Evolutionary conservation across 2,888 invertebrate genomes (phyloP).

Genomic region (Invenusta paracnida): DNA sequence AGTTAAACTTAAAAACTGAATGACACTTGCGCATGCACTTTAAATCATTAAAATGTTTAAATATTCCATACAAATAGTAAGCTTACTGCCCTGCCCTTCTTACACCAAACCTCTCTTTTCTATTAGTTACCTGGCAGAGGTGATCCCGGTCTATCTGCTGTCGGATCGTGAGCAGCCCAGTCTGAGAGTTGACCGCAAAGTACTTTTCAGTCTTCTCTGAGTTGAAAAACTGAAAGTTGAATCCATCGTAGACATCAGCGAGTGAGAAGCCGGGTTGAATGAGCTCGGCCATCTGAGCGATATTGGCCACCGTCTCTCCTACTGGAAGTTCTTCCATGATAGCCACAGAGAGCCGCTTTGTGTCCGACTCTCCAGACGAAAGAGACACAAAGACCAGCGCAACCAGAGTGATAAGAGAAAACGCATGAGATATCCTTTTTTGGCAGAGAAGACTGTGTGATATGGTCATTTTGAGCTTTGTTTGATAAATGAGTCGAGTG

Average conservation of each 20-base stretch:
- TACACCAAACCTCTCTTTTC: too few relatives aligned
- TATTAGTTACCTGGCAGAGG: background rate
- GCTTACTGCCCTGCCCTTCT: too few relatives aligned
- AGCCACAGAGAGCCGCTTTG: background rate
- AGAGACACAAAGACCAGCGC: too few relatives aligned
- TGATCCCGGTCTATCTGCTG: background rate
- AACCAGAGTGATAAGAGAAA: too few relatives aligned
- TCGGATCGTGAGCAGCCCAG: conserved; percentile 12
- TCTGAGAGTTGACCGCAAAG: background rate
- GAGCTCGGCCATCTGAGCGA: background rate
- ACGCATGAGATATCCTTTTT: too few relatives aligned
- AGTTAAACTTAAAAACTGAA: too few relatives aligned
- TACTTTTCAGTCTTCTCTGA: conserved; percentile 6
- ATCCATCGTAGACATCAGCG: background rate
- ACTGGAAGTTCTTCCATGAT: background rate
- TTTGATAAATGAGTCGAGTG: too few relatives aligned
- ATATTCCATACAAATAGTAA: too few relatives aligned
- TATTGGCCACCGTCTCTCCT: background rate
- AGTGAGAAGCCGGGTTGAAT: background rate
- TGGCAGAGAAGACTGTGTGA: too few relatives aligned
- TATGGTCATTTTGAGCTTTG: too few relatives aligned
- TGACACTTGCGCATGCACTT: too few relatives aligned
- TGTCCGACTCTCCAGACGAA: conserved; percentile 8
- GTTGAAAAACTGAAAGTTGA: conserved; percentile 19
- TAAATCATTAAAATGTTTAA: too few relatives aligned